Percentiles rank a stretch among this genome's conserved stretches.
phyloP scores from a whole-genome alignment of 2,888 invertebrate genomes.

The Spodoptera picta region DNA sequence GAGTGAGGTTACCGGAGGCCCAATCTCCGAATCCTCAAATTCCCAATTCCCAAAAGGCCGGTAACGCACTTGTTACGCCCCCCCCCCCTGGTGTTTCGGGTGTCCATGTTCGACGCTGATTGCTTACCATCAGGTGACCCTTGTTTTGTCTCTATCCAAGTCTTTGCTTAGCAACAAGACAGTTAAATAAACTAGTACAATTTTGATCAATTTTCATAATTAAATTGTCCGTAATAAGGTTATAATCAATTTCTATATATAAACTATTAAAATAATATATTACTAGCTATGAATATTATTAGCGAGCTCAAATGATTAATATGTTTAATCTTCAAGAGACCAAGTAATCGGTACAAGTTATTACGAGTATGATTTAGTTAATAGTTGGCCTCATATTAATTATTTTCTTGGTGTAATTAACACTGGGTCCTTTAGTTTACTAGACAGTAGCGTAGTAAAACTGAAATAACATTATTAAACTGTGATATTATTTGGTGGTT shows the following conservation, averaged over 20 bases:
- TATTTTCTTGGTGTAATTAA: slow-evolving; percentile 47
- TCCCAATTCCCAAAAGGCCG: too few species aligned
- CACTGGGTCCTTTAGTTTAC: neutral
- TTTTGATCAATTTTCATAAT: slow-evolving; percentile 22
- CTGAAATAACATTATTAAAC: neutral
- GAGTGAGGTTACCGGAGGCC: too few species aligned
- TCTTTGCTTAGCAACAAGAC: too few species aligned
- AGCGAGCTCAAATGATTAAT: slow-evolving; percentile 41
- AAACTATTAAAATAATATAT: slow-evolving; percentile 21
- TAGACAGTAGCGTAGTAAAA: slow-evolving; percentile 17
- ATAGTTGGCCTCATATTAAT: slow-evolving; percentile 35
- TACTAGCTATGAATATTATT: slow-evolving; percentile 32
- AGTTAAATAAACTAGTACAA: too few species aligned
- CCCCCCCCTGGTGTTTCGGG: too few species aligned
- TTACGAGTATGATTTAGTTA: slow-evolving; percentile 48
- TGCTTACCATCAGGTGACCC: too few species aligned
- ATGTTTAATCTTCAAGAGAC: slow-evolving; percentile 45
- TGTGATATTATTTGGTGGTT: too few species aligned
- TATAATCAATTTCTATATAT: slow-evolving; percentile 40
- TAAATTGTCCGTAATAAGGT: slow-evolving; percentile 42
- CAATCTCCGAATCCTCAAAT: too few species aligned
- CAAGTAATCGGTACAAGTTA: slow-evolving; percentile 36
- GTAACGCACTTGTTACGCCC: too few species aligned
- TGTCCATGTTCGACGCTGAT: too few species aligned
- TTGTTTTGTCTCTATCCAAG: too few species aligned